phyloP scores from a whole-genome alignment of 2,113 vertebrate genomes.

The Periophthalmus modestus region DNA sequence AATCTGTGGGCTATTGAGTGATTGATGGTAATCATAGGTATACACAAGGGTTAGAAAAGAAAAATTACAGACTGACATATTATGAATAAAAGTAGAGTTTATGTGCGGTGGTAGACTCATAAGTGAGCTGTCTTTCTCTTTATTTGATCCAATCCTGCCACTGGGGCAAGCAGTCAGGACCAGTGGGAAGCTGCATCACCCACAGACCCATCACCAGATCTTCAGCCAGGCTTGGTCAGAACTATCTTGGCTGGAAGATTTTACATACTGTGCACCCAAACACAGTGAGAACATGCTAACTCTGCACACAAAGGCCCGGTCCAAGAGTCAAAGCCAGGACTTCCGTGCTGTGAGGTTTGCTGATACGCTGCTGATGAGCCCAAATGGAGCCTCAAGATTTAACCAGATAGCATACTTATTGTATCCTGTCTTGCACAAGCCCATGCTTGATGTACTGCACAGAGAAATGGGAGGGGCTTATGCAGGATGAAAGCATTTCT shows the following conservation, averaged over 20 bases:
- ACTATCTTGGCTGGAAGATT: no score
- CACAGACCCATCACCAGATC: no score
- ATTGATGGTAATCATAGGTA: not conserved
- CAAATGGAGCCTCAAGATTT: not conserved
- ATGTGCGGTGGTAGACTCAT: not conserved
- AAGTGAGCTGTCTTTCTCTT: no score
- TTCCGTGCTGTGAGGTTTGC: not conserved
- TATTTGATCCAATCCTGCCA: no score
- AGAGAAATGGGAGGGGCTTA: not conserved
- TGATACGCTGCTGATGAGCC: not conserved
- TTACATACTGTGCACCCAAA: no score
- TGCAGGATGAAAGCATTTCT: slow-evolving; percentile 3
- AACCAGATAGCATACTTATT: not conserved
- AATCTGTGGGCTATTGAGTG: not conserved
- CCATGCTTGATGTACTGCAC: not conserved
- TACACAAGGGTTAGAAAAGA: not conserved
- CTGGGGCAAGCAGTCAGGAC: no score
- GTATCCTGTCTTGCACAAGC: not conserved
- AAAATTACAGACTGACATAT: not conserved
- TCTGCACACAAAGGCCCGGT: no score
- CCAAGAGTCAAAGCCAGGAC: not conserved
- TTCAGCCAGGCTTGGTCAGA: no score
- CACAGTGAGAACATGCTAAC: no score
- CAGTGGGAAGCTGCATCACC: no score
- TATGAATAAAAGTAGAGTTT: not conserved